A percentile compares a stretch with the other conserved stretches of the same genome.
phyloP scores from a whole-genome alignment of 2,888 invertebrate genomes.

The Napeogenes inachia region DNA sequence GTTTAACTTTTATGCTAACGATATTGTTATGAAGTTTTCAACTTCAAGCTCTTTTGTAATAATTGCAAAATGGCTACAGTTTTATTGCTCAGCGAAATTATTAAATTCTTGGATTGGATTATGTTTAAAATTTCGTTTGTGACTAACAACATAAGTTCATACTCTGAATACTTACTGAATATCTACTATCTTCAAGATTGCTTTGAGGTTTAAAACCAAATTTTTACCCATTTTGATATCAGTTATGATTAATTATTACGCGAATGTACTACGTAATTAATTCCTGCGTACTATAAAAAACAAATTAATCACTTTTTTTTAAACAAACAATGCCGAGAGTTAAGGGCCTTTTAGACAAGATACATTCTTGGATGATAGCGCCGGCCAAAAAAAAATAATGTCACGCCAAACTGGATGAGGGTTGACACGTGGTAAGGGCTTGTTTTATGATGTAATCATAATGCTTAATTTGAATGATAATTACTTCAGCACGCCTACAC shows the following conservation, averaged over 20 bases:
- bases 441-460: conserved; percentile 22
- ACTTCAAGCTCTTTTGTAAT: conserved; percentile 5
- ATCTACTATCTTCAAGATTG: neutral
- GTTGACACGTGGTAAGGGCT: conserved; percentile 28
- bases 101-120: conserved; percentile 1
- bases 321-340: neutral
- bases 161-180: neutral
- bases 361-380: neutral
- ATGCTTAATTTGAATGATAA: conserved; percentile 24
- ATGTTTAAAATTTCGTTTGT: neutral
- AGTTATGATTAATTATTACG: no score
- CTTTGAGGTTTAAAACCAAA: no score
- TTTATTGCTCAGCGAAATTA: conserved; percentile 5
- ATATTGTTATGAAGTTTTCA: conserved; percentile 13
- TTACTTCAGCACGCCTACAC: conserved; percentile 7
- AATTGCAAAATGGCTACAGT: conserved; percentile 6
- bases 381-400: conserved; percentile 23
- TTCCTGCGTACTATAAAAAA: no score
- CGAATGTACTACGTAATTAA: no score
- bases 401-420: conserved; percentile 30
- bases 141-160: neutral
- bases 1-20: conserved; percentile 14
- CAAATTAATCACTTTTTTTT: no score
- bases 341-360: neutral
- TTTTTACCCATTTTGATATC: no score